Conservation (phyloP, 2,888 invertebrate species). For the Microplitis deprimator region DNA sequence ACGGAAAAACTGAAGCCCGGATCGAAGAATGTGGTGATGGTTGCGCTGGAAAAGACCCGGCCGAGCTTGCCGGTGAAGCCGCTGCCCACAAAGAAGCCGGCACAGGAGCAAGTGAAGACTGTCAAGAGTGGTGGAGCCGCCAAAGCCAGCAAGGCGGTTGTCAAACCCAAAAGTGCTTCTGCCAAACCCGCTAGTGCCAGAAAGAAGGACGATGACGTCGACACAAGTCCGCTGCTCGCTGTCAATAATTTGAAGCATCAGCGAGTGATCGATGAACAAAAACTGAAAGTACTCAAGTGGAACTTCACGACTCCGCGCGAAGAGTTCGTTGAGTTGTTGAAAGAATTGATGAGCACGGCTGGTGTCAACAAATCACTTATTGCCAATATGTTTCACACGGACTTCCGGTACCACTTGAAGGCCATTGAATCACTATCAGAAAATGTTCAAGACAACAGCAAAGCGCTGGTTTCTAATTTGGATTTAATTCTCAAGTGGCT, state of each 20-base stretch:
- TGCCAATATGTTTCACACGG: slow-evolving; percentile 93
- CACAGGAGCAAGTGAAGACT: slow-evolving; percentile 74
- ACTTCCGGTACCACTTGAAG: slow-evolving; percentile 94
- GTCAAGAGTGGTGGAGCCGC: slow-evolving; percentile 75
- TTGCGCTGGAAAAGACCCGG: slow-evolving; percentile 87
- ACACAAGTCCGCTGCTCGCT: slow-evolving; percentile 78
- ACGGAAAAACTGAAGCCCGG: slow-evolving; percentile 86
- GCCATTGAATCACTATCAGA: slow-evolving; percentile 92
- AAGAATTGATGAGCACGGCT: slow-evolving; percentile 90
- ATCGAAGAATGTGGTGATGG: slow-evolving; percentile 83
- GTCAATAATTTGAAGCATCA: slow-evolving; percentile 92
- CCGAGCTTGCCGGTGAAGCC: slow-evolving; percentile 89
- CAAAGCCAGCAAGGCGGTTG: slow-evolving; percentile 72
- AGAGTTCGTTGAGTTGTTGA: slow-evolving; percentile 93
- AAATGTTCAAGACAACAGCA: slow-evolving; percentile 84
- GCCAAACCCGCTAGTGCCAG: slow-evolving; percentile 69
- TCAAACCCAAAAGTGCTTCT: slow-evolving; percentile 70
- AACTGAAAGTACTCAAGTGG: slow-evolving; percentile 94
- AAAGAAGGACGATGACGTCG: slow-evolving; percentile 90
- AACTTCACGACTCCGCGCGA: slow-evolving; percentile 93
- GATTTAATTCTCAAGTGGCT: slow-evolving; percentile 98
- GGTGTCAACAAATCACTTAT: slow-evolving; percentile 90
- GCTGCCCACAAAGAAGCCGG: slow-evolving; percentile 75
- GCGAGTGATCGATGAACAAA: slow-evolving; percentile 93
- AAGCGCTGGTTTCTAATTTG: slow-evolving; percentile 88